Conservation (phyloP, 2,888 invertebrate species). For the Pristionchus japonicus region DNA sequence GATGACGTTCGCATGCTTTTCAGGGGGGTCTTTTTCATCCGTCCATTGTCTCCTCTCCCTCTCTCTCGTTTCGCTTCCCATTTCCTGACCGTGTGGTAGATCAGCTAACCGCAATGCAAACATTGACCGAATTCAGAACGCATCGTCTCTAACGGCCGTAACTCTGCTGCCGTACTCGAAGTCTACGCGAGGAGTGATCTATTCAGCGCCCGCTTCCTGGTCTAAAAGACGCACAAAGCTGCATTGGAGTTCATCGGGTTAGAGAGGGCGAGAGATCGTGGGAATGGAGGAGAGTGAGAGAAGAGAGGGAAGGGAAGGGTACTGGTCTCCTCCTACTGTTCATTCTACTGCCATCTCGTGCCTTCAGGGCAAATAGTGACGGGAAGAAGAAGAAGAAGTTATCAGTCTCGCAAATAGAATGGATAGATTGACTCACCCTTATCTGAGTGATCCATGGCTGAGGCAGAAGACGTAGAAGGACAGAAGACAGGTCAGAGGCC, state of each 20-base stretch:
- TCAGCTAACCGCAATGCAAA: slow-evolving; percentile 20
- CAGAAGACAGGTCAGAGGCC: not conserved
- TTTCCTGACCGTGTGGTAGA: slow-evolving; percentile 33
- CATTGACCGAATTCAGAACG: slow-evolving; percentile 15
- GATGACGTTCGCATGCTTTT: slow-evolving; percentile 2
- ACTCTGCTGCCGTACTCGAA: not conserved
- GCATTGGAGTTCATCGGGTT: not conserved
- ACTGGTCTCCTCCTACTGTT: slow-evolving; percentile 12
- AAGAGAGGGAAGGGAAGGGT: not conserved
- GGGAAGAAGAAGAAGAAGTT: not conserved
- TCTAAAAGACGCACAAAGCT: not conserved
- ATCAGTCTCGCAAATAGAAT: slow-evolving; percentile 27
- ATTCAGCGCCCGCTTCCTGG: slow-evolving; percentile 25
- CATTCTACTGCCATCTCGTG: not conserved
- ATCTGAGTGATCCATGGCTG: not conserved
- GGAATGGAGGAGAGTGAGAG: slow-evolving; percentile 16
- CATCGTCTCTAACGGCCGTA: not conserved
- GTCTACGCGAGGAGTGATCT: not conserved
- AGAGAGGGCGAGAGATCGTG: not conserved
- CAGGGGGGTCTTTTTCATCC: not conserved
- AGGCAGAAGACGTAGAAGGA: not conserved
- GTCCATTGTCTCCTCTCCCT: not conserved
- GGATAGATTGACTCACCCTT: slow-evolving; percentile 7
- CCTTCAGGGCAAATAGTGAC: not conserved
- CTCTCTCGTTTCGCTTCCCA: not conserved